Evolutionary conservation across 2,888 invertebrate species (phyloP), one percentile per base, ranked within the genome.

Genomic region (Adineta ricciae): DNA sequence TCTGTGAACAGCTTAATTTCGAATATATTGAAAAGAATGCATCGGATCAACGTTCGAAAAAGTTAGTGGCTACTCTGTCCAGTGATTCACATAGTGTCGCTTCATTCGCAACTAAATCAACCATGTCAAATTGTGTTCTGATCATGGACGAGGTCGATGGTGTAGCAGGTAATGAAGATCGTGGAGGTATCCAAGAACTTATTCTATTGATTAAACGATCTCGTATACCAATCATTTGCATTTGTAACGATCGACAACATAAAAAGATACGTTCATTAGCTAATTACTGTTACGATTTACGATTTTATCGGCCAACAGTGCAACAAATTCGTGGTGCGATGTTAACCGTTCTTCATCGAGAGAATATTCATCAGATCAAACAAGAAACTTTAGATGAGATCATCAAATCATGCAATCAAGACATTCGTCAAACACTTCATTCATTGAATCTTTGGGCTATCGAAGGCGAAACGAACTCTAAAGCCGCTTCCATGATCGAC

Each of bases 71-170:
- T 38, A 82, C 83, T 49, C 38, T 83, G 49, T 83, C 84, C 73
- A 73, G 54, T 49, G 86, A 84, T 24, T 54, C 54, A 21, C 78
- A 32, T 78, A 83, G 64, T 32, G 82, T 21, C 49, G n/a, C 82
- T 36, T 86, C 86, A 38, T 46, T 86, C 7, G 64, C 73, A 24
- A 52, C 32, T 24, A 41, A 41, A 78, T 73, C 56, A n/a, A 27
- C 82, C 32, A 56, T 41, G 41, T 50, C 41, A n/a, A 56, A 50
- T 36, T 54, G 38, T 78, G 86, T 86, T 27, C 91, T 99, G 14
- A 93, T 99, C n/a, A 99, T 99, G 99, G 99, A 99, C 89, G 99
- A 99, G 92, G 98, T 99, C 0, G 99, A 99, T 89, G 99, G 99
- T 16, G 99, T 99, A 97, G 95, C 97, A 0, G 98, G 98, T 5